Evolutionary conservation across 2,888 invertebrate species (phyloP), one percentile per base, ranked within the genome.

Genomic region (Andrena marginata): DNA sequence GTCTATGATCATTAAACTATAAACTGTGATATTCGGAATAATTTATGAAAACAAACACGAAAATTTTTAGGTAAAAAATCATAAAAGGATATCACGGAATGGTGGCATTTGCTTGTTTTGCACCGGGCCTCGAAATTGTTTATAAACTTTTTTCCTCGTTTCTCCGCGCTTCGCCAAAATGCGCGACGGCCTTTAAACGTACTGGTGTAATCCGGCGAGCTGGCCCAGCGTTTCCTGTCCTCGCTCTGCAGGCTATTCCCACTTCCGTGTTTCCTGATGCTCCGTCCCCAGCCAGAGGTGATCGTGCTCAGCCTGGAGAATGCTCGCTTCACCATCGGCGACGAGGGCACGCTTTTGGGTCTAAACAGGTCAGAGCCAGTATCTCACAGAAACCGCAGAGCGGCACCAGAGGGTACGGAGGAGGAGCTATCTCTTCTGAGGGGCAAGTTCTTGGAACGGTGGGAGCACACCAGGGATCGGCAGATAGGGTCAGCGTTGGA

Each of bases 181-280:
- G 1, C 13, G 42, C 16, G 42, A 16, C 42, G 42, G 4, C 4
- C 3, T 6, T n/a, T 56, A 60, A 42, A 90, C 96, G 96, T 95
- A 98, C 98, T 97, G 87, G 98, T 98, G 95, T 98, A 98, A 94
- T 98, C 98, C 94, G 98, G 98, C 69, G 98, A 98, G 90, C 98
- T 97, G 91, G 97, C 96, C 97, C 98, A 98, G 92, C 98, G 98
- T 95, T 98, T 98, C 93, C 98, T 97, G 91, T 98, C 98, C 63
- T 98, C 98, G 4, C 96, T 97, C 89, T 97, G 96, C 83, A 97
- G 95, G 80, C 97, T 97, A 3, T 97, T 96, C 92, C 97, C 97
- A 1, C 97, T 96, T 91, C 97, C 97, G 89, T 97, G 97, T 92
- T 97, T 98, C 82, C 98, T 95, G 89, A 98, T 97, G 80, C 97